phyloP scores from a whole-genome alignment of 2,113 vertebrate genomes.

The Vulpes lagopus region DNA sequence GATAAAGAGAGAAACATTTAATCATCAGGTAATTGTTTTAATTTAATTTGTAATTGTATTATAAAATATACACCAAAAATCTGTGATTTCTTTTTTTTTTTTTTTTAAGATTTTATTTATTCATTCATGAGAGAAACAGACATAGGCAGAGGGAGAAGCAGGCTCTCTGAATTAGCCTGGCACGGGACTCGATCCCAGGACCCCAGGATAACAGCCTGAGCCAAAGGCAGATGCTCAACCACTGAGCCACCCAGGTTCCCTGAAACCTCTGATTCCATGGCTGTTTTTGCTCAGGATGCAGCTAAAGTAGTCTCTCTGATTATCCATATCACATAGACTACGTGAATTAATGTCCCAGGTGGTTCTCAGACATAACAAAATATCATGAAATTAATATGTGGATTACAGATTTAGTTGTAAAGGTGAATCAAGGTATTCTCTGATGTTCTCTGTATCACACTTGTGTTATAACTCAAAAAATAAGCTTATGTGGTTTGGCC shows the following conservation, averaged over 20 bases:
- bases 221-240: too few relatives aligned
- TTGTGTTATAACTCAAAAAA: constrained; percentile 12
- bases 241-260: too few relatives aligned
- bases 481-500: background rate
- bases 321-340: background rate
- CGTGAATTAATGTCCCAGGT: background rate
- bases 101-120: too few relatives aligned
- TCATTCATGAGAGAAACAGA: too few relatives aligned
- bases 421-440: constrained; percentile 27
- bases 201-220: too few relatives aligned
- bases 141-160: too few relatives aligned
- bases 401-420: constrained; percentile 19
- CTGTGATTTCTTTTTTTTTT: too few relatives aligned
- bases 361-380: constrained; percentile 18
- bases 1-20: background rate
- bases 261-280: constrained; percentile 52
- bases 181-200: too few relatives aligned
- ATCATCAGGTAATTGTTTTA: constrained; percentile 10
- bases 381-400: background rate
- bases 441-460: background rate
- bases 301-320: background rate
- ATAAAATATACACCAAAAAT: background rate
- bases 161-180: too few relatives aligned
- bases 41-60: background rate
- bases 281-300: background rate